A percentile compares a stretch with the other conserved stretches of the same genome.
These are phyloP conservation scores for Chromis chromis DNA, from an alignment of 2,797 vertebrate species.

Conservation along the genomic window DNA sequence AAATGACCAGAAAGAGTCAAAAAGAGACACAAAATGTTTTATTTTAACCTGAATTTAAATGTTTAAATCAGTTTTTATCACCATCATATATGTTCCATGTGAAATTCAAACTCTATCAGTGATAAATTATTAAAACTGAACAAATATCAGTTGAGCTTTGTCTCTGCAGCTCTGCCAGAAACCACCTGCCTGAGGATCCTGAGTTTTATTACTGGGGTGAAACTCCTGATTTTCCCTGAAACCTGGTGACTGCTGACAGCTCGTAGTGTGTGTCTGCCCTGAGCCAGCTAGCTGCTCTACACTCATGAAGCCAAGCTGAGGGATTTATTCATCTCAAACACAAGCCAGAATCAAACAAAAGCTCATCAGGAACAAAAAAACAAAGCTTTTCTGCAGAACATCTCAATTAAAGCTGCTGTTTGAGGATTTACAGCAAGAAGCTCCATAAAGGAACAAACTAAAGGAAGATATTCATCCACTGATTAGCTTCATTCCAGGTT, in stretches of 20 bases:
- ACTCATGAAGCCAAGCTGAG: slow-evolving; percentile 28
- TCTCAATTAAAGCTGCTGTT: neutral
- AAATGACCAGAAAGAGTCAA: too few species aligned
- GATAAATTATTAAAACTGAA: too few species aligned
- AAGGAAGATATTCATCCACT: neutral
- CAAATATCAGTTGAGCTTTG: neutral
- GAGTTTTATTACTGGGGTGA: too few species aligned
- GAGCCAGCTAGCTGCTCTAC: slow-evolving; percentile 60
- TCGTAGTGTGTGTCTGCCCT: slow-evolving; percentile 70
- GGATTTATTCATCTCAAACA: neutral
- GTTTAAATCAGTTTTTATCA: too few species aligned
- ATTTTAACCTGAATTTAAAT: too few species aligned
- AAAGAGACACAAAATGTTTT: too few species aligned
- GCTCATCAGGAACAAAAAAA: too few species aligned
- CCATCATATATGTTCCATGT: too few species aligned
- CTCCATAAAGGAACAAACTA: neutral
- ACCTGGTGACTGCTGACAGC: slow-evolving; percentile 6
- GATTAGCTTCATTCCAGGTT: too few species aligned
- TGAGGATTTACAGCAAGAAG: slow-evolving; percentile 11
- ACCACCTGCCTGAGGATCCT: neutral
- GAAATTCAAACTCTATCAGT: too few species aligned
- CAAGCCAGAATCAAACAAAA: neutral
- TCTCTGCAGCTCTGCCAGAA: slow-evolving; percentile 42
- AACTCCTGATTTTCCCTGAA: too few species aligned
- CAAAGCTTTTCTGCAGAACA: too few species aligned